A percentile compares a stretch with the other conserved stretches of the same genome.
Conservation (phyloP, 2,888 invertebrate species). For the Metacarcinus magister region DNA sequence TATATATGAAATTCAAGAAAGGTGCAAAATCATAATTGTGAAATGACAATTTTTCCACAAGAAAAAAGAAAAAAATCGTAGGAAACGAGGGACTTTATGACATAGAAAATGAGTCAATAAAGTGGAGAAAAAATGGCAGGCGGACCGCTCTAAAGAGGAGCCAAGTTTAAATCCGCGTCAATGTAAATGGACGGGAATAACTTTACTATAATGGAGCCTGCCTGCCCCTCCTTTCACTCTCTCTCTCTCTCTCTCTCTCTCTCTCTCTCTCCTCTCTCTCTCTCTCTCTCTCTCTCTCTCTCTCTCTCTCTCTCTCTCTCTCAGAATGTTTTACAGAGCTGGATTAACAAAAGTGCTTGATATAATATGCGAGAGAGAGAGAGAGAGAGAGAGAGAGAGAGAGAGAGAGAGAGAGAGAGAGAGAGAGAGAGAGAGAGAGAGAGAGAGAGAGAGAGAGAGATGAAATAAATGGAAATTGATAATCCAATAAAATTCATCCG, state of each 20-base stretch:
- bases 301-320: not conserved
- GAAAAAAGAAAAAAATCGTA: no score
- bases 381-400: no score
- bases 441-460: no score
- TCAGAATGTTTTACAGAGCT: not conserved
- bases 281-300: not conserved
- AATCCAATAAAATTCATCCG: not conserved
- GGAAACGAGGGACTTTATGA: no score
- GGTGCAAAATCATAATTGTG: no score
- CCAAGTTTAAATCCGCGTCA: conserved; percentile 8
- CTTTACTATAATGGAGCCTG: not conserved
- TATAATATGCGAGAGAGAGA: no score
- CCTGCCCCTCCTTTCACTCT: not conserved
- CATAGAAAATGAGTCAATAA: not conserved
- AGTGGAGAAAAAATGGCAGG: not conserved
- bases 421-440: not conserved
- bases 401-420: not conserved
- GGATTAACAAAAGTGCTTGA: no score
- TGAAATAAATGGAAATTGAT: no score
- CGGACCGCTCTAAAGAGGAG: not conserved
- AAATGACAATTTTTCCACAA: no score
- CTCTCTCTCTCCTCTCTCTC: conserved; percentile 32
- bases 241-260: conserved; percentile 26
- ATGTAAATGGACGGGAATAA: conserved; percentile 26
- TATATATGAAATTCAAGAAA: no score